phyloP scores from a whole-genome alignment of 2,797 vertebrate genomes.

The Cynodonichthys magdalenae region DNA sequence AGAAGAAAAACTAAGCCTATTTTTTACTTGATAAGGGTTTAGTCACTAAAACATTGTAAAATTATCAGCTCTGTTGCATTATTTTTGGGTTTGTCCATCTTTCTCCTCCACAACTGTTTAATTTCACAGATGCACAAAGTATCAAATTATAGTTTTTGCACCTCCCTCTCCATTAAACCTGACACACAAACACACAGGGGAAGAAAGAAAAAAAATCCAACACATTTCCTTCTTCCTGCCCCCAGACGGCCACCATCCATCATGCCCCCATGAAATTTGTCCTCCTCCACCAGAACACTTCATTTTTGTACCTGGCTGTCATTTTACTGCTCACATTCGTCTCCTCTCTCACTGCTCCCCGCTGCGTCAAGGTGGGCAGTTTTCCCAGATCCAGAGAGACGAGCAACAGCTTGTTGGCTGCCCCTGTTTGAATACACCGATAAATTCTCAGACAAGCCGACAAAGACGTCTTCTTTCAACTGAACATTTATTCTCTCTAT shows the following conservation, averaged over 20 bases:
- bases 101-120: not conserved
- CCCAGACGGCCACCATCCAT: conserved; percentile 59
- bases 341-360: conserved; percentile 38
- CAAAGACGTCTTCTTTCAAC: conserved; percentile 1
- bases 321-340: conserved; percentile 64
- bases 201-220: conserved; percentile 9
- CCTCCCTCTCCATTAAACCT: conserved; percentile 15
- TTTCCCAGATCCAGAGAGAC: conserved; percentile 34
- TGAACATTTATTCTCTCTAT: conserved; percentile 20
- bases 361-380: conserved; percentile 45
- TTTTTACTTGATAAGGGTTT: too few species aligned
- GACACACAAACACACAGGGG: conserved; percentile 13
- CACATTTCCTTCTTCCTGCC: conserved; percentile 27
- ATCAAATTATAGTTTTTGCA: not conserved
- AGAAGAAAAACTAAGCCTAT: conserved; percentile 4
- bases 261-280: conserved; percentile 58
- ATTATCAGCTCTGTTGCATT: not conserved
- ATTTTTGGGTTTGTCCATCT: not conserved
- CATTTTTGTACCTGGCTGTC: conserved; percentile 59
- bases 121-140: not conserved
- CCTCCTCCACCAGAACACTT: conserved; percentile 49
- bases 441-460: conserved; percentile 13
- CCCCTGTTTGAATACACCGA: conserved; percentile 6
- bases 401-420: conserved; percentile 17
- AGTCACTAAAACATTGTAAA: too few species aligned